Percentiles rank a stretch among this genome's conserved stretches.
These are phyloP conservation scores for Tangara arthus DNA, from an alignment of 2,797 vertebrate species.

Conservation along the genomic window DNA sequence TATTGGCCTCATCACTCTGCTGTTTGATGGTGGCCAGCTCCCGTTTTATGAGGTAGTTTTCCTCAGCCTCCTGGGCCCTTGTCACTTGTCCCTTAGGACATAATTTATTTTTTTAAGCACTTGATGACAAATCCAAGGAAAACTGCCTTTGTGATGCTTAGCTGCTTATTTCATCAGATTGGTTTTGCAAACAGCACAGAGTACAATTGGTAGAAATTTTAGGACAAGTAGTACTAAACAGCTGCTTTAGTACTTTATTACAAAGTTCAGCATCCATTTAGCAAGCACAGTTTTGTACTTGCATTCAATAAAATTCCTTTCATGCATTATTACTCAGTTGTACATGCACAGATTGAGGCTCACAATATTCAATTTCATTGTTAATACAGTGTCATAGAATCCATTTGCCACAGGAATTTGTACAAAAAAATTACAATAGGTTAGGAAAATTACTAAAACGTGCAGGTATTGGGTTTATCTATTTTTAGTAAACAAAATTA, in stretches of 20 bases:
- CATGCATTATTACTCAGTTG: slow-evolving; percentile 77
- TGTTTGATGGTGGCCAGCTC: slow-evolving; percentile 98
- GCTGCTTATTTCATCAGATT: slow-evolving; percentile 62
- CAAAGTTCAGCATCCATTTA: slow-evolving; percentile 12
- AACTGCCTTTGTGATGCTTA: slow-evolving; percentile 69
- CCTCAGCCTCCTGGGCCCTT: slow-evolving; percentile 98
- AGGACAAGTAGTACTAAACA: slow-evolving; percentile 59
- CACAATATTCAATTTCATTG: slow-evolving; percentile 22
- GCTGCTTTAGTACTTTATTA: slow-evolving; percentile 52
- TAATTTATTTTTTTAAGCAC: slow-evolving; percentile 79
- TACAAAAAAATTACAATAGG: slow-evolving; percentile 36
- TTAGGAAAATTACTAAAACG: slow-evolving; percentile 69
- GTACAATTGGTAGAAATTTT: slow-evolving; percentile 53
- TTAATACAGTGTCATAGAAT: slow-evolving; percentile 65
- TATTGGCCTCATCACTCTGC: slow-evolving; percentile 91
- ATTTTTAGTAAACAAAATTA: slow-evolving; percentile 63
- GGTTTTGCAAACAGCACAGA: slow-evolving; percentile 56
- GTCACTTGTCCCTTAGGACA: slow-evolving; percentile 99
- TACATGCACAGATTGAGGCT: slow-evolving; percentile 74
- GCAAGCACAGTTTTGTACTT: slow-evolving; percentile 57
- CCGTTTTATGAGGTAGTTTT: slow-evolving; percentile 99
- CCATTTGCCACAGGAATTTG: slow-evolving; percentile 35
- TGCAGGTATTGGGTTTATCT: slow-evolving; percentile 53
- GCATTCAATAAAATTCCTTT: slow-evolving; percentile 65
- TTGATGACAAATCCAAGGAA: slow-evolving; percentile 73